phyloP scores from a whole-genome alignment of 2,888 invertebrate species.

The Miltochrista miniata region DNA sequence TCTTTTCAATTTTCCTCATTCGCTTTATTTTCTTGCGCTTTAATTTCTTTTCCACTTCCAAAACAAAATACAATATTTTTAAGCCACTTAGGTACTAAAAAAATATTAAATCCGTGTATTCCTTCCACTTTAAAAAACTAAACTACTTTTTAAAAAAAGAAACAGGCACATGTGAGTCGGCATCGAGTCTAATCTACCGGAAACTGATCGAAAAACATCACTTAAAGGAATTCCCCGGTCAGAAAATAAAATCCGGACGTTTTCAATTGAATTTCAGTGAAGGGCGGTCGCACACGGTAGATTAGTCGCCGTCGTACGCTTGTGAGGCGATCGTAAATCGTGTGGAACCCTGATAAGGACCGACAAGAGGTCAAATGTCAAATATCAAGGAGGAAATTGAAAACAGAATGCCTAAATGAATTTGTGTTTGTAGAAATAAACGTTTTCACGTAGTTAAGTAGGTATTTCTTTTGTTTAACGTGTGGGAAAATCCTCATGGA shows the following conservation, averaged over 20 bases:
- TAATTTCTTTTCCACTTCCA: too few relatives aligned
- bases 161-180: conserved; percentile 17
- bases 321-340: conserved; percentile 56
- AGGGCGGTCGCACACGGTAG: conserved; percentile 65
- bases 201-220: conserved; percentile 67
- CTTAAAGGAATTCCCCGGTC: conserved; percentile 58
- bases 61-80: too few relatives aligned
- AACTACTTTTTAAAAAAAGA: background rate
- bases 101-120: too few relatives aligned
- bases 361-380: conserved; percentile 29
- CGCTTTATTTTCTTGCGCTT: too few relatives aligned
- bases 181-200: conserved; percentile 60
- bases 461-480: too few relatives aligned
- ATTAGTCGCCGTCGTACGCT: conserved; percentile 61
- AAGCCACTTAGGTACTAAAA: too few relatives aligned
- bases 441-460: too few relatives aligned
- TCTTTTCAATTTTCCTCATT: too few relatives aligned
- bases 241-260: conserved; percentile 53
- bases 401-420: conserved; percentile 2
- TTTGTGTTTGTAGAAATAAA: background rate
- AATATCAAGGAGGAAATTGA: conserved; percentile 19
- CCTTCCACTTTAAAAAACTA: background rate
- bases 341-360: conserved; percentile 49
- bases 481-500: too few relatives aligned
- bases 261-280: conserved; percentile 74